Conservation (phyloP, 2,113 vertebrate genomes). For the Ploceus nigricollis region DNA sequence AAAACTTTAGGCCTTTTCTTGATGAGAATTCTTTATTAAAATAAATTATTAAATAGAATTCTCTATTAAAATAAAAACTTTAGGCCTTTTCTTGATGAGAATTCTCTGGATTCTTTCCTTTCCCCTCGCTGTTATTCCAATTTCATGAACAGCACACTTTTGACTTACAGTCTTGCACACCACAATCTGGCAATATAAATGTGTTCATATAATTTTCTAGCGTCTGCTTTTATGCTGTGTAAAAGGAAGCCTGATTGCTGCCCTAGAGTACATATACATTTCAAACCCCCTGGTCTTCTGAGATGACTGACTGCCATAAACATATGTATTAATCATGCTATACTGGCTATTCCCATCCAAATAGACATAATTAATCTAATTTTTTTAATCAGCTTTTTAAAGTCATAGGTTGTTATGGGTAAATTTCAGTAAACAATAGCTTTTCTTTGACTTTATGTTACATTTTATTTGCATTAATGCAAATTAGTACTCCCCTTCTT, state of each 20-base stretch:
- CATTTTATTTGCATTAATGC: background rate
- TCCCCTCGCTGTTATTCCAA: background rate
- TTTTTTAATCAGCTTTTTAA: background rate
- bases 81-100: background rate
- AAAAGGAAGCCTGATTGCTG: background rate
- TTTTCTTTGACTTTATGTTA: background rate
- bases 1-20: no score
- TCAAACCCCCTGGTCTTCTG: background rate
- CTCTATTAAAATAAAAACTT: background rate
- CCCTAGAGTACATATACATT: background rate
- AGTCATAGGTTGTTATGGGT: background rate
- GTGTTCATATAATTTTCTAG: background rate
- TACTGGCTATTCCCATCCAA: background rate
- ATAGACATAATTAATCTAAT: background rate
- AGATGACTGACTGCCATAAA: background rate
- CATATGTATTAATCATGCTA: background rate
- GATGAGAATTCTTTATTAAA: no score
- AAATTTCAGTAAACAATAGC: background rate
- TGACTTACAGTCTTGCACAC: background rate
- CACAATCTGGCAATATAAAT: background rate
- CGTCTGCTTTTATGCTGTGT: background rate
- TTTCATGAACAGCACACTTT: background rate
- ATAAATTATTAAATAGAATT: background rate
- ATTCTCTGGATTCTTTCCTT: background rate
- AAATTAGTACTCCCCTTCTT: background rate